These are phyloP conservation scores for Taphrorychus bicolor DNA, from an alignment of 2,888 invertebrate species.

Conservation along the genomic window DNA sequence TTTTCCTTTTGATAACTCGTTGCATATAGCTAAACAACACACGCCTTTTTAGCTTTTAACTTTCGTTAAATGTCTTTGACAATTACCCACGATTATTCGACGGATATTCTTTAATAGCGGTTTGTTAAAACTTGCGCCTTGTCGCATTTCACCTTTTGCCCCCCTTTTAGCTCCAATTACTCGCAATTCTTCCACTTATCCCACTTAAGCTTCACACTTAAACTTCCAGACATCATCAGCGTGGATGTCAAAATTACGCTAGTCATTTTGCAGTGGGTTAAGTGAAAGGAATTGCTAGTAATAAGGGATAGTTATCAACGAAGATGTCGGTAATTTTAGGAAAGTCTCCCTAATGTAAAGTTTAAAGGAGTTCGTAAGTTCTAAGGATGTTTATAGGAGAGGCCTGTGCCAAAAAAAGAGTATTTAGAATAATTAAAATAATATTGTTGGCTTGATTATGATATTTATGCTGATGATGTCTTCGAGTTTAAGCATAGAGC, in stretches of 20 bases:
- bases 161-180: not conserved
- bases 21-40: not conserved
- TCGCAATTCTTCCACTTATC: not conserved
- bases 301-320: not conserved
- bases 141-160: not conserved
- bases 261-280: not conserved
- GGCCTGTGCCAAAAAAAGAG: too few species aligned
- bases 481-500: too few species aligned
- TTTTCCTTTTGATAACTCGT: not conserved
- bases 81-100: not conserved
- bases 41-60: not conserved
- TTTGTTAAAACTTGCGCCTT: not conserved
- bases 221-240: not conserved
- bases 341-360: not conserved
- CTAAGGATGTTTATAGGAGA: too few species aligned
- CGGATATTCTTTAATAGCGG: too few species aligned
- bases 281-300: not conserved
- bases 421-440: too few species aligned
- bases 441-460: too few species aligned
- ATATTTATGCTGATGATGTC: too few species aligned
- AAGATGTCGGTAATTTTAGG: not conserved
- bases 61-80: not conserved
- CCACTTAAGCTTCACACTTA: not conserved
- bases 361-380: too few species aligned
- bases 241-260: not conserved